Evolutionary conservation across 2,888 invertebrate genomes (phyloP).

Genomic region (Nephrotoma flavescens): DNA sequence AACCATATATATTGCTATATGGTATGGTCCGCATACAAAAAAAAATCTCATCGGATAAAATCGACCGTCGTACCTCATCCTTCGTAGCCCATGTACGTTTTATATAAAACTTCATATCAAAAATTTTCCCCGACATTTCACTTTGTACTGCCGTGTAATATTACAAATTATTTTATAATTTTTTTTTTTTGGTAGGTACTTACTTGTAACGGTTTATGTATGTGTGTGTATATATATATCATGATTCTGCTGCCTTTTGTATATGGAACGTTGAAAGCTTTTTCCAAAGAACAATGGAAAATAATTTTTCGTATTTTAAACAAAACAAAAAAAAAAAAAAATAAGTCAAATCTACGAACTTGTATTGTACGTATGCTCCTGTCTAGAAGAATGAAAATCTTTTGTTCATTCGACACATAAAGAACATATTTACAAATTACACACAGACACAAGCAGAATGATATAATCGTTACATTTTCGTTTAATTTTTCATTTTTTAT

Average conservation of each 20-base stretch:
- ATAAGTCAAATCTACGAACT: background rate
- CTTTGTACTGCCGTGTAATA: background rate
- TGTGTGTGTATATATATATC: background rate
- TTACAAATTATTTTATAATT: background rate
- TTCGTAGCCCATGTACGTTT: no score
- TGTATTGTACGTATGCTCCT: background rate
- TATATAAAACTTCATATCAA: no score
- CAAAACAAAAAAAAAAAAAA: background rate
- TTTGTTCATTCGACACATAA: background rate
- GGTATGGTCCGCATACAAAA: background rate
- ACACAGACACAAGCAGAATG: background rate
- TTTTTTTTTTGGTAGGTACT: background rate
- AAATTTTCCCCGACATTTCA: background rate
- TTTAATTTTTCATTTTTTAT: background rate
- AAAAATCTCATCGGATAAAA: background rate
- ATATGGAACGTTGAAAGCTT: background rate
- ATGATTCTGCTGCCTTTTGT: background rate
- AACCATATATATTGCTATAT: no score
- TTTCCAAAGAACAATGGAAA: background rate
- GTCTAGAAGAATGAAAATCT: background rate
- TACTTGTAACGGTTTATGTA: background rate
- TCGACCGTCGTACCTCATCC: background rate
- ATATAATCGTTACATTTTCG: background rate
- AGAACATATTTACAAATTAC: background rate
- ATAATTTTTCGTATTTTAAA: background rate